Base-by-base conservation (phyloP, 2,888 invertebrate genomes). In the Pherbina coryleti region DNA sequence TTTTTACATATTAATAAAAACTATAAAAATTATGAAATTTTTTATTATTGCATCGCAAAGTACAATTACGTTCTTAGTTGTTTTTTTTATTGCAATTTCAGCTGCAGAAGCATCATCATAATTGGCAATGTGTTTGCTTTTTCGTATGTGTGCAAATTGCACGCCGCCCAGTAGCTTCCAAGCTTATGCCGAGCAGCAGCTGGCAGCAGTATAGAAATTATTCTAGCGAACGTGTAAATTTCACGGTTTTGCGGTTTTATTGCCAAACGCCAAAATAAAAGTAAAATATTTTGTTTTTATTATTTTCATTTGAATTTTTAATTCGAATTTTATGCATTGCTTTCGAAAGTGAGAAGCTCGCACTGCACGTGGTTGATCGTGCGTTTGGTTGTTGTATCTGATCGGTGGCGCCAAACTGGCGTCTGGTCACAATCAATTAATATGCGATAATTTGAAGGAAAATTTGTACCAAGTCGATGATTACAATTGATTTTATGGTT, bases 381-480 rank as follows among this genome's bases (percentile, higher is more conserved):
- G n/a, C 67, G 37, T n/a, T 53, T n/a, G 19, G 9, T 37, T 37
- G 37, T 28, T 25, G 69, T 51, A 70, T 28, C 28, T 25, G 49
- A 71, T 71, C 70, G 28, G 70, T 55, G 70, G 70, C 55, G 70
- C 70, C 70, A 53, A 55, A 19, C n/a, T 64, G 64, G 64, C 64
- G 34, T 17, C 31, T 34, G 8, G 44, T 44, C 44, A 44, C 44
- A 44, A 44, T 44, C 44, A 44, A 44, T 44, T 44, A 44, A 44
- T 44, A 14, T 44, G 11, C 44, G 3, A 44, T 44, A 1, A 44
- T 44, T 44, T 44, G 1, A 44, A 44, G 44, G 1, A 44, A 14
- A 44, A 44, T 11, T 44, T 14, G 44, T 14, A 44, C 2, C 44
- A 44, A 44, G 7, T 11, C 14, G 44, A 44, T 44, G 37, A 37